Evolutionary conservation across 2,113 vertebrate genomes (phyloP).

Genomic region (mouse (Mus musculus)): GRCm39 chr1:69791501-69792000

Average conservation of each 20-base stretch:
- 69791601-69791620: neutral
- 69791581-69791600: neutral
- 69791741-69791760: neutral
- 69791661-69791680: neutral
- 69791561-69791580: neutral
- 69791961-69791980: neutral
- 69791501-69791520: conserved; percentile 17
- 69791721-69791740: no score
- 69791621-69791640: no score
- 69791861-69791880: neutral
- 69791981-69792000: neutral
- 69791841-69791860: neutral
- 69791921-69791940: neutral
- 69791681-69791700: neutral
- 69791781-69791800: neutral
- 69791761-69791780: no score
- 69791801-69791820: neutral
- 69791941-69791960: neutral
- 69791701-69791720: neutral
- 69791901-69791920: neutral
- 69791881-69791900: neutral
- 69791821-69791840: no score
- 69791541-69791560: neutral
- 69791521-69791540: conserved; percentile 29
- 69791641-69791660: neutral